Evolutionary conservation across 2,888 invertebrate species (phyloP).

Genomic region (Diogma glabrata): DNA sequence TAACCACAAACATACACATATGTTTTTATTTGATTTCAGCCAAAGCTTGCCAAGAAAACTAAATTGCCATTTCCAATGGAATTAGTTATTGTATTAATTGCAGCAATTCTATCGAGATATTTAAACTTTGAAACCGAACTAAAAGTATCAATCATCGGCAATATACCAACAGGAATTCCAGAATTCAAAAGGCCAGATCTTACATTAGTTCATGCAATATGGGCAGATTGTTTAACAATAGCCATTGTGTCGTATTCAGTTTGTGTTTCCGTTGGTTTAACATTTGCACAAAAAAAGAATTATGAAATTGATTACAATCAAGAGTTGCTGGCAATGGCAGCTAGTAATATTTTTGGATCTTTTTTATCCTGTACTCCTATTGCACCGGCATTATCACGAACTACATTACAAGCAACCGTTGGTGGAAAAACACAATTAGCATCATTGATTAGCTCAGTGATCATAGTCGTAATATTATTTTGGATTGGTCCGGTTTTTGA

Average conservation of each 20-base stretch:
- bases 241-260: too few species aligned
- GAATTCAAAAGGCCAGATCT: too few species aligned
- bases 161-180: too few species aligned
- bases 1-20: too few species aligned
- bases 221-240: too few species aligned
- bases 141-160: too few species aligned
- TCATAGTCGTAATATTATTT: conserved; percentile 67
- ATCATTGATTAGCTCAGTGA: conserved; percentile 61
- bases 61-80: too few species aligned
- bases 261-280: too few species aligned
- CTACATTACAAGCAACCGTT: conserved; percentile 69
- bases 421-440: conserved; percentile 79
- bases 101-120: conserved; percentile 2
- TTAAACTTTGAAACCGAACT: not conserved
- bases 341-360: conserved; percentile 62
- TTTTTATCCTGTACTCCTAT: conserved; percentile 63
- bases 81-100: too few species aligned
- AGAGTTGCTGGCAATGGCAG: conserved; percentile 52
- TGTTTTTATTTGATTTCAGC: too few species aligned
- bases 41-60: too few species aligned
- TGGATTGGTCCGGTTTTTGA: conserved; percentile 86
- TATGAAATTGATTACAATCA: conserved; percentile 55
- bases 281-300: conserved; percentile 50
- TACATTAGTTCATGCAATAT: too few species aligned
- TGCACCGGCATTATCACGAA: conserved; percentile 60